Evolutionary conservation across 1,140 invertebrate genomes (phyloP), one percentile per base, ranked within the genome.

Genomic region (Andrena cerasifolii): DNA sequence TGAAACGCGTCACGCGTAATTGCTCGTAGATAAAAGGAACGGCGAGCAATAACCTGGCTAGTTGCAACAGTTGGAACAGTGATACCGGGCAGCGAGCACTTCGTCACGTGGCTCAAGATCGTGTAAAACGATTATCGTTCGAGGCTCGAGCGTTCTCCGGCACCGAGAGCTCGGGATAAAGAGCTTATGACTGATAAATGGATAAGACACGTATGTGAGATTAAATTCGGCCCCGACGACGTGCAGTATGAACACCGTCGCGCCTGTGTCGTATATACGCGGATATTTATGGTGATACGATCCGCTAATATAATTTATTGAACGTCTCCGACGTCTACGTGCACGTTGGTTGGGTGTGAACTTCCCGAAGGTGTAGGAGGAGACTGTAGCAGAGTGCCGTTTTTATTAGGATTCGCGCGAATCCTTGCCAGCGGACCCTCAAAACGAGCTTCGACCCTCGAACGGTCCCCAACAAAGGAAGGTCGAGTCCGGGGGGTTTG

Each of bases 91-190:
- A 1, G 12, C 14, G 12, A 1, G n/a, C 40, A 66, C 36, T 47
- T 66, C 36, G 62, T 75, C 61, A 58, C 36, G 49, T 65, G 62
- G n/a, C 28, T 16, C 40, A 66, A 56, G 61, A 66, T 75, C 61
- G 62, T 75, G 72, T 54, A 66, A 75, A 75, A 67, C 72, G 62
- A 75, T 75, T 75, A 75, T 49, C 51, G 28, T 56, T 14, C 51
- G 26, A 14, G 26, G 40, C 43, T 65, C 62, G 26, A 65, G 21
- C 14, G 14, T 56, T 66, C 62, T 45, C 26, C 26, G n/a, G 45
- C 36, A 59, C 61, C 33, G 24, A 31, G 45, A 18, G 45, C 24
- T 12, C 1, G 24, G 72, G 26, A 45, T 66, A 56, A 75, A 67
- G 63, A 58, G 72, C 51, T 67, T 75, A 47, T 26, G 62, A 75